Evolutionary conservation across 2,888 invertebrate species (phyloP), one percentile per base, ranked within the genome.

Genomic region (Pseudococcus longispinus): DNA sequence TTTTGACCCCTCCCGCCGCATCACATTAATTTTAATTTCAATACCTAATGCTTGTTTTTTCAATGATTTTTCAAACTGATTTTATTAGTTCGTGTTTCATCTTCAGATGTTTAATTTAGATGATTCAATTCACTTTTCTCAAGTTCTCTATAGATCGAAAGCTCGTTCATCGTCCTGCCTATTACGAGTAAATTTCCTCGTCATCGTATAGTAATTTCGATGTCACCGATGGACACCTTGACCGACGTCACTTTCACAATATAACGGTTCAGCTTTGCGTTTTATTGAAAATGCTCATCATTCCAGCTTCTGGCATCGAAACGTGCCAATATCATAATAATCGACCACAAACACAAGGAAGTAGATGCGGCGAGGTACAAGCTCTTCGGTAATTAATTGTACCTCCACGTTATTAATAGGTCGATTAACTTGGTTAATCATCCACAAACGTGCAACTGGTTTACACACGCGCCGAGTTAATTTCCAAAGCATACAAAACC

Each of bases 361-460:
- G 60, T 9, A n/a, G n/a, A 51, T n/a, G n/a, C n/a, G n/a, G n/a
- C 37, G 37, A 37, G 23, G 1, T 2, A 23, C 23, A 8, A 60
- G 23, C 60, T 60, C 23, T 0, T 9, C 37, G 37, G 23, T 70
- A 70, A 70, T 70, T 70, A 70, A 70, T 70, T 18, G 70, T 23
- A 8, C 60, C 51, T 60, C 23, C 8, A 23, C 70, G 3, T 70
- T 26, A 29, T 29, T 70, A 29, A 70, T 70, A 70, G 70, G 29
- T 29, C 29, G 15, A 70, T 29, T 70, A 70, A 70, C 29, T 70
- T 70, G 29, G 70, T 70, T 70, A 70, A 70, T 70, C 70, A 70
- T 70, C 70, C 20, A 18, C 15, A 70, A 26, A 18, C 29, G 70
- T 70, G 70, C 70, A 70, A 70, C 70, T 70, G 70, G 70, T 70